These are phyloP conservation scores for Odontocolon sp. DNA, from an alignment of 2,888 invertebrate genomes.

Conservation along the genomic window DNA sequence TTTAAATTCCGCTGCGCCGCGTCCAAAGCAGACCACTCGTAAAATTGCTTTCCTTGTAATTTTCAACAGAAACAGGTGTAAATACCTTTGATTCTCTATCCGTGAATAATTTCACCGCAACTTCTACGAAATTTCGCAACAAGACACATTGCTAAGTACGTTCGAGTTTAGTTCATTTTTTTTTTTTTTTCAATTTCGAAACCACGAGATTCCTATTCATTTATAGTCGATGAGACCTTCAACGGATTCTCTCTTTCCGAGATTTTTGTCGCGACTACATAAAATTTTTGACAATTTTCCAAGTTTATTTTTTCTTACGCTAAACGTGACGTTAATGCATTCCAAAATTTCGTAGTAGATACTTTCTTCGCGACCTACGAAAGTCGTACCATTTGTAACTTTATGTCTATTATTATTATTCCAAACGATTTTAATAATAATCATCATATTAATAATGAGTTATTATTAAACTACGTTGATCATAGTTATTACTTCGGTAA, in stretches of 20 bases:
- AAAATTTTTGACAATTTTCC: conserved; percentile 41
- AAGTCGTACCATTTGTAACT: too few species aligned
- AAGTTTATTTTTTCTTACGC: conserved; percentile 31
- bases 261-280: conserved; percentile 39
- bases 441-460: too few species aligned
- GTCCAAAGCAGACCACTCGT: conserved; percentile 37
- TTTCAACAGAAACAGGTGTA: neutral
- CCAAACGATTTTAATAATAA: too few species aligned
- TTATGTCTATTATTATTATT: too few species aligned
- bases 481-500: too few species aligned
- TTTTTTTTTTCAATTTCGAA: neutral
- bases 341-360: conserved; percentile 14
- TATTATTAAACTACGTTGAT: too few species aligned
- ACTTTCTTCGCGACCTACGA: neutral
- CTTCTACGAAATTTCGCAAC: conserved; percentile 39
- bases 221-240: neutral
- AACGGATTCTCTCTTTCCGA: conserved; percentile 24
- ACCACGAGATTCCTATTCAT: neutral
- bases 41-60: conserved; percentile 37
- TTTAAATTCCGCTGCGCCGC: conserved; percentile 10
- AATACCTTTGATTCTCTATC: neutral
- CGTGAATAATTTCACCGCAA: conserved; percentile 17
- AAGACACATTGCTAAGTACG: neutral
- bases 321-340: neutral
- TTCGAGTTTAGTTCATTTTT: neutral